These are phyloP conservation scores for Minunthozetes semirufus DNA, from an alignment of 2,888 invertebrate species.

Conservation along the genomic window DNA sequence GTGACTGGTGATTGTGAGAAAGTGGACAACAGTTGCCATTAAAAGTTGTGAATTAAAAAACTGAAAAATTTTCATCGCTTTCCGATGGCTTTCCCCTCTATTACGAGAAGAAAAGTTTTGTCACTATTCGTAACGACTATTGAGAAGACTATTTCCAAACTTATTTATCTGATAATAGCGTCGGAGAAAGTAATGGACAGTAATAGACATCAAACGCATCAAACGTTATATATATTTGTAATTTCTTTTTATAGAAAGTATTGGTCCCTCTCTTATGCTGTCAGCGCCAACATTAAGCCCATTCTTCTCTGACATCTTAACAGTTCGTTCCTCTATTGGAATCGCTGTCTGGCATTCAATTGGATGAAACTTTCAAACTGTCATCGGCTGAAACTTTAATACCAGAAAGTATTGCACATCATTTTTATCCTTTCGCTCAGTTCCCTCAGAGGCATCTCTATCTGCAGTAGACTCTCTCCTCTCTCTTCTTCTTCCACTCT, in stretches of 20 bases:
- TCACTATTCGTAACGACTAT: slow-evolving; percentile 10
- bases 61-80: neutral
- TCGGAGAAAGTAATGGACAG: no score
- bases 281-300: neutral
- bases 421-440: slow-evolving; percentile 10
- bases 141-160: no score
- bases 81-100: no score
- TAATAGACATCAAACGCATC: slow-evolving; percentile 15
- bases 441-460: slow-evolving; percentile 24
- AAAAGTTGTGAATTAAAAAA: neutral
- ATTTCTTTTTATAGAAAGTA: neutral
- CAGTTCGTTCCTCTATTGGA: neutral
- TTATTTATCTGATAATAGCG: neutral
- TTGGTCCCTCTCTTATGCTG: neutral
- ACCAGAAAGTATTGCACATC: slow-evolving; percentile 17
- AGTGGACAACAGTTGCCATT: slow-evolving; percentile 1
- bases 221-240: slow-evolving; percentile 13
- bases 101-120: no score
- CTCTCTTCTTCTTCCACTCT: no score
- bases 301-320: slow-evolving; percentile 8
- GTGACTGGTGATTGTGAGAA: slow-evolving; percentile 5
- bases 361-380: slow-evolving; percentile 30
- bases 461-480: no score
- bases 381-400: slow-evolving; percentile 27
- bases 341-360: slow-evolving; percentile 18